phyloP scores from a whole-genome alignment of 2,888 invertebrate genomes.

The Leptogaster cylindrica region DNA sequence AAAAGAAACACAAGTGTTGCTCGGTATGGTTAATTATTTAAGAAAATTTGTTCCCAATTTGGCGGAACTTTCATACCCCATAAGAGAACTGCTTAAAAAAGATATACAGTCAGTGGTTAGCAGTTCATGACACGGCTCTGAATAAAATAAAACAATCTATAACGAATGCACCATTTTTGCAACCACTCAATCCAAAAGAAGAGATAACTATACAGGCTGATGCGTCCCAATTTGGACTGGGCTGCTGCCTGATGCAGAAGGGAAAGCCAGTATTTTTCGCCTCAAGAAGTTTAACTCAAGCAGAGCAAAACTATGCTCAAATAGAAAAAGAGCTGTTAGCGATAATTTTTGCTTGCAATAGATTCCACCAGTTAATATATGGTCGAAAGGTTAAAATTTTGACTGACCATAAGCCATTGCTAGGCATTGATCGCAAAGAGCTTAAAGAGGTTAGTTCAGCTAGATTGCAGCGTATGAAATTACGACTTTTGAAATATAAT shows the following conservation, averaged over 20 bases:
- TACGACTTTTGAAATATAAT: slow-evolving; percentile 49
- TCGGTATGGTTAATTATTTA: slow-evolving; percentile 40
- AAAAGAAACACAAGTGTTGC: slow-evolving; percentile 37
- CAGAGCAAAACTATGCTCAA: background rate
- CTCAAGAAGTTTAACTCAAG: background rate
- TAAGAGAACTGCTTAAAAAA: slow-evolving; percentile 38
- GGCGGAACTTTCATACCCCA: slow-evolving; percentile 11
- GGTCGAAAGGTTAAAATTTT: slow-evolving; percentile 42
- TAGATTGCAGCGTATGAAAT: slow-evolving; percentile 48
- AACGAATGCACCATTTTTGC: background rate
- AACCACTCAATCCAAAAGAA: background rate
- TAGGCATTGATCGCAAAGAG: slow-evolving; percentile 43
- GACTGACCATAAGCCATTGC: slow-evolving; percentile 46
- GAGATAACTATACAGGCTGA: background rate
- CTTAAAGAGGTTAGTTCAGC: slow-evolving; percentile 46
- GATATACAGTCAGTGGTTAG: slow-evolving; percentile 9
- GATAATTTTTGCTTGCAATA: slow-evolving; percentile 46
- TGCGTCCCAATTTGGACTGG: slow-evolving; percentile 7
- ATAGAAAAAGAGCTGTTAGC: slow-evolving; percentile 8
- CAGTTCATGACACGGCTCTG: background rate
- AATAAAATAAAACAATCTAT: background rate
- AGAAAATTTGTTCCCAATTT: slow-evolving; percentile 36
- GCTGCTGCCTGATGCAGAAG: slow-evolving; percentile 15
- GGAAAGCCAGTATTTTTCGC: background rate
- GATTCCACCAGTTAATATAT: slow-evolving; percentile 49